These are phyloP conservation scores for Mylabris sibirica DNA, from an alignment of 2,888 invertebrate species.

Conservation along the genomic window DNA sequence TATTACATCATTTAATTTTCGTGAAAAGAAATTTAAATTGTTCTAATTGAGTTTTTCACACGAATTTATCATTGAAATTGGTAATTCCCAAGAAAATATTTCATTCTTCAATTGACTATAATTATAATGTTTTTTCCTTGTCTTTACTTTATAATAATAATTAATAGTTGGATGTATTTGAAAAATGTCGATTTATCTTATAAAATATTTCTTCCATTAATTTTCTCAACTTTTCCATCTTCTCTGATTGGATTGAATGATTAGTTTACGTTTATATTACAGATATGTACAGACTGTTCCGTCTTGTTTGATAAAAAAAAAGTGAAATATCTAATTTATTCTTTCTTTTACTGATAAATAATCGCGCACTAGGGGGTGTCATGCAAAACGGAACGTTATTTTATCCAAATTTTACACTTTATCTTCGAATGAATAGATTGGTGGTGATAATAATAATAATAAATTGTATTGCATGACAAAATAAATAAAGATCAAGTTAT, in stretches of 20 bases:
- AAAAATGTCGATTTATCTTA: background rate
- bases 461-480: background rate
- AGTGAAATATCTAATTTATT: background rate
- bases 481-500: background rate
- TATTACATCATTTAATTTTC: background rate
- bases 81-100: background rate
- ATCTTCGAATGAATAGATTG: background rate
- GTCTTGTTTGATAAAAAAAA: too few species aligned
- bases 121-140: background rate
- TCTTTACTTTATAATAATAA: background rate
- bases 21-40: background rate
- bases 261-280: too few species aligned
- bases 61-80: background rate
- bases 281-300: too few species aligned
- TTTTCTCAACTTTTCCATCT: background rate
- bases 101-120: background rate
- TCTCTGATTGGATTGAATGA: too few species aligned
- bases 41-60: conserved; percentile 4
- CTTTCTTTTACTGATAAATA: background rate
- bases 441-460: background rate
- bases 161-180: background rate
- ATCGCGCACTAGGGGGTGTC: too few species aligned
- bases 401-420: background rate
- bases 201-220: background rate
- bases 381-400: background rate